phyloP scores from a whole-genome alignment of 2,113 vertebrate species.

The zebrafish (Danio rerio) region GRCz12tu NC_133182.1:20152501-20153000 shows the following conservation, averaged over 20 bases:
- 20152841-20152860: neutral
- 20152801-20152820: slow-evolving; percentile 58
- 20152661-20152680: neutral
- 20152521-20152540: neutral
- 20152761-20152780: slow-evolving; percentile 59
- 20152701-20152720: neutral
- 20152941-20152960: no score
- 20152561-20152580: slow-evolving; percentile 20
- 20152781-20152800: slow-evolving; percentile 53
- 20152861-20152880: neutral
- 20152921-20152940: no score
- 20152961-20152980: neutral
- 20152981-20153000: neutral
- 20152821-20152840: slow-evolving; percentile 34
- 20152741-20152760: slow-evolving; percentile 32
- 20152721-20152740: slow-evolving; percentile 22
- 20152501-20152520: slow-evolving; percentile 10
- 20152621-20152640: slow-evolving; percentile 10
- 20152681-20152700: slow-evolving; percentile 15
- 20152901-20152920: no score
- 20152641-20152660: neutral
- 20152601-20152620: neutral
- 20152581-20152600: neutral
- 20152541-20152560: neutral
- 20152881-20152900: neutral